These are phyloP conservation scores for Platerodrilus igneus DNA, from an alignment of 2,888 invertebrate genomes.

Conservation along the genomic window DNA sequence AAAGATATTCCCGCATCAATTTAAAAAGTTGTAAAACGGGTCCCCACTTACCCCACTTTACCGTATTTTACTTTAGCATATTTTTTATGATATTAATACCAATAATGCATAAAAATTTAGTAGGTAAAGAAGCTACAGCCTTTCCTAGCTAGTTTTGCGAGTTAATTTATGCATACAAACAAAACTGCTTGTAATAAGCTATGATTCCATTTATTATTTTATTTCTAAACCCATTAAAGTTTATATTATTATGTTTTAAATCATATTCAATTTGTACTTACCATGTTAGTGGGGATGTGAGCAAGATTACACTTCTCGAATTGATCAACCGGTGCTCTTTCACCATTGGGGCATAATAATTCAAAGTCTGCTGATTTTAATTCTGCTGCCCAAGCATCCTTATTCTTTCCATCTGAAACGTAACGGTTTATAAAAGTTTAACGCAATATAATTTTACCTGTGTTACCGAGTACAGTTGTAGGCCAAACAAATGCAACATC, in stretches of 20 bases:
- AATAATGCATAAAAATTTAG: too few species aligned
- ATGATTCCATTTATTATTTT: background rate
- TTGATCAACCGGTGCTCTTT: conserved; percentile 52
- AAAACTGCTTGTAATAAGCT: too few species aligned
- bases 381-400: conserved; percentile 49
- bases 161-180: too few species aligned
- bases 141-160: too few species aligned
- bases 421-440: background rate
- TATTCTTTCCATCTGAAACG: conserved; percentile 55
- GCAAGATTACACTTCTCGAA: conserved; percentile 59
- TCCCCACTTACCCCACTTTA: too few species aligned
- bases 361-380: conserved; percentile 53
- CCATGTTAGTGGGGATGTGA: conserved; percentile 55
- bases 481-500: conserved; percentile 71
- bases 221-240: background rate
- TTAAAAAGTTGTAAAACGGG: too few species aligned
- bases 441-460: conserved; percentile 31
- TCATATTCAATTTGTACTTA: conserved; percentile 28
- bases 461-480: conserved; percentile 56
- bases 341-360: conserved; percentile 61
- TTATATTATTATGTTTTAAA: background rate
- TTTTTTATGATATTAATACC: too few species aligned
- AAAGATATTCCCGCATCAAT: too few species aligned
- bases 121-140: too few species aligned
- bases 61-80: too few species aligned